Percentiles rank a stretch among this genome's conserved stretches.
Evolutionary conservation across 2,888 invertebrate species (phyloP).

Genomic region (Drosophila mercatorum): DNA sequence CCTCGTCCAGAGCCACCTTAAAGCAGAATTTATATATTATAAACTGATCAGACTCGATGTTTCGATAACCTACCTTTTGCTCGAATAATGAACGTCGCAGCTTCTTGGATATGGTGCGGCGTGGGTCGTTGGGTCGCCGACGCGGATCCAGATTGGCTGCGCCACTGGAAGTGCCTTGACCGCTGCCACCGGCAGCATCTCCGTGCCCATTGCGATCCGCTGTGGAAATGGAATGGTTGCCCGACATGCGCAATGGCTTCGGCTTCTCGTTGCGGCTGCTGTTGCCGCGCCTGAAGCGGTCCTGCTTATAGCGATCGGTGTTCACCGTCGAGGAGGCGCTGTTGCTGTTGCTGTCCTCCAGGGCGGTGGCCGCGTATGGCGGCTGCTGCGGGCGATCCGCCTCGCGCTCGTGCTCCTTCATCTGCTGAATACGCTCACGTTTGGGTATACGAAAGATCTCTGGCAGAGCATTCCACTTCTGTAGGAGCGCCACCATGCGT

Average conservation of each 20-base stretch:
- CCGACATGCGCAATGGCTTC: slow-evolving; percentile 46
- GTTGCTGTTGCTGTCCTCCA: slow-evolving; percentile 54
- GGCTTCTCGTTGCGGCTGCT: slow-evolving; percentile 48
- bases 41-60: not conserved
- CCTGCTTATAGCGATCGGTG: slow-evolving; percentile 61
- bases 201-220: slow-evolving; percentile 15
- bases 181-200: not conserved
- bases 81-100: slow-evolving; percentile 83
- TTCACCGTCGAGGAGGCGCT: slow-evolving; percentile 18
- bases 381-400: slow-evolving; percentile 89
- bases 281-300: slow-evolving; percentile 61
- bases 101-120: slow-evolving; percentile 77
- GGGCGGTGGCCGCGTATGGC: slow-evolving; percentile 77
- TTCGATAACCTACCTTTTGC: slow-evolving; percentile 70
- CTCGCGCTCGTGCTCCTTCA: slow-evolving; percentile 97
- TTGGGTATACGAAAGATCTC: slow-evolving; percentile 90
- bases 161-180: not conserved
- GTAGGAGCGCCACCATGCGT: slow-evolving; percentile 30
- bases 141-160: slow-evolving; percentile 13
- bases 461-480: slow-evolving; percentile 82
- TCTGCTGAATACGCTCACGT: slow-evolving; percentile 96
- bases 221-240: slow-evolving; percentile 50
- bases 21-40: not conserved
- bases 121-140: slow-evolving; percentile 25
- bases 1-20: slow-evolving; percentile 83